Evolutionary conservation across 1,140 invertebrate genomes (phyloP).

Genomic region (Arctopsyche grandis): DNA sequence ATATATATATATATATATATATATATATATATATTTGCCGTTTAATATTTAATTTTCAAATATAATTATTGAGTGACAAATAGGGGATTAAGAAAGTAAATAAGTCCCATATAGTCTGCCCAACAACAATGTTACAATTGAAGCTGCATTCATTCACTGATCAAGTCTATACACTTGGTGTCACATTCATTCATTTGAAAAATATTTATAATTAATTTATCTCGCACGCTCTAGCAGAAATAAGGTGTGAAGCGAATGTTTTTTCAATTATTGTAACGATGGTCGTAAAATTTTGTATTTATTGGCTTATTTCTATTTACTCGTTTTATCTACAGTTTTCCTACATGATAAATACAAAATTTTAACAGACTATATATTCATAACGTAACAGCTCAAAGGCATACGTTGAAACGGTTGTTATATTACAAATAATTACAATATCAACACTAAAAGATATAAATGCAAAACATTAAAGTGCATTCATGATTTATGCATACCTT

Average conservation of each 20-base stretch:
- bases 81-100: conserved; percentile 19
- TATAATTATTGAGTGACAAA: conserved; percentile 11
- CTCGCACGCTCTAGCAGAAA: conserved; percentile 23
- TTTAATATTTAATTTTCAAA: neutral
- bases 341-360: conserved; percentile 70
- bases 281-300: conserved; percentile 69
- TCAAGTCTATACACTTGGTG: conserved; percentile 37
- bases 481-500: conserved; percentile 59
- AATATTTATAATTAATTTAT: conserved; percentile 29
- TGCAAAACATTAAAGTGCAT: conserved; percentile 67
- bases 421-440: conserved; percentile 67
- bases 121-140: conserved; percentile 25
- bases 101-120: conserved; percentile 33
- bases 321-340: conserved; percentile 67
- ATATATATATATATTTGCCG: neutral
- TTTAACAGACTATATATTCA: conserved; percentile 63
- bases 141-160: conserved; percentile 18
- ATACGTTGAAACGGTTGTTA: conserved; percentile 66
- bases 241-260: conserved; percentile 26
- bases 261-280: conserved; percentile 20
- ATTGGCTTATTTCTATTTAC: conserved; percentile 56
- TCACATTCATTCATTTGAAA: conserved; percentile 35
- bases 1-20: too few relatives aligned
- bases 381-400: conserved; percentile 65
- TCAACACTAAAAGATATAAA: conserved; percentile 69